Base-by-base conservation (phyloP, 2,888 invertebrate genomes). In the Busseola fusca region DNA sequence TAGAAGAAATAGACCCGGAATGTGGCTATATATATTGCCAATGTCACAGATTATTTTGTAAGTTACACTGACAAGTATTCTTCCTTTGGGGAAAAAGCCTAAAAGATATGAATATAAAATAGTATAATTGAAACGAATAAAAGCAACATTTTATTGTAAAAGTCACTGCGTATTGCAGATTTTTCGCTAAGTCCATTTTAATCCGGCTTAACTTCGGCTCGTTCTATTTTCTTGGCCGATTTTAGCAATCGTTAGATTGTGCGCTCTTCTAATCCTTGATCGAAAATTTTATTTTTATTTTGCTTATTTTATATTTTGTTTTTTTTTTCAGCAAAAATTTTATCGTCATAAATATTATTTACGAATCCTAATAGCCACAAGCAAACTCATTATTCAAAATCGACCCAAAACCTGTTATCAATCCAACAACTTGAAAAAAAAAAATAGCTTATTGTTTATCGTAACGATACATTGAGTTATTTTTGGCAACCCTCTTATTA, bases 341-440 rank as follows among this genome's bases (percentile, higher is more conserved):
- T 69, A 42, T 25, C 14, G 27, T 48, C 7, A 21, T 40, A 69
- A 75, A 69, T 54, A 40, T 63, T 52, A 40, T 37, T 69, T 27
- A 60, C 48, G 42, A 50, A 57, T 34, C 50, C 27, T 60, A 57
- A 76, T 66, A 72, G 67, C 12, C n/a, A 57, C 42, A 57, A 59
- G 68, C 65, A 78, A 72, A 83, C 57, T 68, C 64, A 76, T 78
- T 64, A 74, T 64, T 81, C 64, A 71, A 70, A 69, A 60, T 60
- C 70, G 34, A 69, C 69, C 54, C 54, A 54, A 45, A 48, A 83
- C 76, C 74, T 81, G 78, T 83, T 48, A 69, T 74, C 72, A 69
- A 75, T 52, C 72, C 74, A 70, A 82, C 68, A 63, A 72, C 59
- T 72, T 50, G 48, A 69, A 78, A 78, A 77, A 78, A 81, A 80